Base-by-base conservation (phyloP, 2,888 invertebrate species). In the Scaptomyza parva region DNA sequence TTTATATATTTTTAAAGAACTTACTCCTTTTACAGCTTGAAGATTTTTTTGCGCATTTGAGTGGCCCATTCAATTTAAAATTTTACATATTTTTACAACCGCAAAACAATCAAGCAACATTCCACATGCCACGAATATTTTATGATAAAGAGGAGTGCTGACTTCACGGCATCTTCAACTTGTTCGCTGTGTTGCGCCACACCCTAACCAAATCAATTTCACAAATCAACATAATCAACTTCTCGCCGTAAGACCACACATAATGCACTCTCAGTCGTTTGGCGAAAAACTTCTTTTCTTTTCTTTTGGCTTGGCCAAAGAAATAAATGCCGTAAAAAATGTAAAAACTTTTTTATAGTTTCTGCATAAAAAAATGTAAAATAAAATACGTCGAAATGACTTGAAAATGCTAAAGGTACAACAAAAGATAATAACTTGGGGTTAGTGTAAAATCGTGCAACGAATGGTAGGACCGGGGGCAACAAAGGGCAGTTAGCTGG, bases 161-260 rank as follows among this genome's bases (percentile, higher is more conserved):
- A 44, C 50, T 52, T 48, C 37, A 37, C 1, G 17, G 37, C 37
- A 37, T 37, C 35, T 20, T 20, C 59, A 30, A 3, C 45, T 18
- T 9, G 3, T 17, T 43, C 17, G 33, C 7, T 40, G 14, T 12
- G 11, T 7, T 7, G 9, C n/a, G 17, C 22, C 48, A 37, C 51
- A 2, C 70, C 54, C 40, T 7, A 45, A 54, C 67, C 70, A 58
- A 81, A 87, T 79, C 77, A 84, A 86, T 89, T 86, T 68, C 79
- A 76, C 88, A 89, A 87, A 87, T 88, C 86, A 86, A 88, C 87
- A 79, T 87, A 85, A 89, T 79, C 79, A 86, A 86, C 85, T 88
- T 70, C 76, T 70, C 76, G 76, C 79, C 66, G 79, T 87, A 75
- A 86, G 79, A 72, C 79, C 76, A 65, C 67, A 71, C 78, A 82